phyloP scores from a whole-genome alignment of 2,113 vertebrate species.

The Scopus umbretta region DNA sequence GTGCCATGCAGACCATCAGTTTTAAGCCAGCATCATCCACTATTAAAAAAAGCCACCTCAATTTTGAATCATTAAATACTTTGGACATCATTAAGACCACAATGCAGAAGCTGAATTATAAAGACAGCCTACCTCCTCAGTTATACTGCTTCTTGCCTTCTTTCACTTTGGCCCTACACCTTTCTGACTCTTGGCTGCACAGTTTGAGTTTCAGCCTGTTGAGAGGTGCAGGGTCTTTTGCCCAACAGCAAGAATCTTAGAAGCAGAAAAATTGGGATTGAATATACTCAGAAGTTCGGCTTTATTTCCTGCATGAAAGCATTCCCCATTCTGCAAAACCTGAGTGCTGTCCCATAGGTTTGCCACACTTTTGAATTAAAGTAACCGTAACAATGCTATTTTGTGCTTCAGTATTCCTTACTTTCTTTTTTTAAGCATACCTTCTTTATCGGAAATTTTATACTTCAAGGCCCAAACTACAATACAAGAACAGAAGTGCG shows the following conservation, averaged over 20 bases:
- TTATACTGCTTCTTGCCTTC: background rate
- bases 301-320: background rate
- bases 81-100: background rate
- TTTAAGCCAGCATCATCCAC: background rate
- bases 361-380: background rate
- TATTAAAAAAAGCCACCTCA: background rate
- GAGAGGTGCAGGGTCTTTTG: background rate
- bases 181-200: background rate
- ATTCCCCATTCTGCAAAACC: background rate
- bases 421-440: background rate
- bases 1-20: background rate
- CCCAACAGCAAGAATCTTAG: background rate
- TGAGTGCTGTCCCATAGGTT: background rate
- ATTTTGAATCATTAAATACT: background rate
- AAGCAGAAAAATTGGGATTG: background rate
- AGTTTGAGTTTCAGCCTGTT: background rate
- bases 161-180: background rate
- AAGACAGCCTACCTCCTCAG: background rate
- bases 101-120: background rate
- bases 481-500: background rate
- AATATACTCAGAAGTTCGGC: background rate
- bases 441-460: background rate
- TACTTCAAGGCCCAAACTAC: background rate
- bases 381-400: background rate
- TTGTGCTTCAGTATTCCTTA: background rate